Evolutionary conservation across 2,888 invertebrate genomes (phyloP).

Genomic region (Leucophora obtusa): DNA sequence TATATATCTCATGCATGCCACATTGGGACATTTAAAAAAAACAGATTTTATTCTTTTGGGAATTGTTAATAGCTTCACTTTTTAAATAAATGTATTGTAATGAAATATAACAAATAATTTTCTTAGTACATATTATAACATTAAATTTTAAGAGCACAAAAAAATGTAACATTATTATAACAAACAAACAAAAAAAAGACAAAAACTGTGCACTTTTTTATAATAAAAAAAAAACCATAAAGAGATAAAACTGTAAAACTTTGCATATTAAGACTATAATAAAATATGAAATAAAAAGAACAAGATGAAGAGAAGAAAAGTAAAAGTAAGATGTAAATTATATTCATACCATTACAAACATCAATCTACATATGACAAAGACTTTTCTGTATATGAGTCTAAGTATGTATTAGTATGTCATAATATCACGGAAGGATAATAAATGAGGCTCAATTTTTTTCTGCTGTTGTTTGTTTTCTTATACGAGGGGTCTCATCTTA

Average conservation of each 20-base stretch:
- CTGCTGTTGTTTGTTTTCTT: slow-evolving; percentile 24
- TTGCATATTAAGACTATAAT: slow-evolving; percentile 59
- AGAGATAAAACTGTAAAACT: slow-evolving; percentile 59
- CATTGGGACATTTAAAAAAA: too few relatives aligned
- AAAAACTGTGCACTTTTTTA: slow-evolving; percentile 25
- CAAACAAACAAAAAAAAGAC: slow-evolving; percentile 7
- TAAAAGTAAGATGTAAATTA: slow-evolving; percentile 54
- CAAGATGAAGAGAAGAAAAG: background rate
- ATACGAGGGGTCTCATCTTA: slow-evolving; percentile 44
- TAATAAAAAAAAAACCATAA: slow-evolving; percentile 15
- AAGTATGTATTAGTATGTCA: slow-evolving; percentile 42
- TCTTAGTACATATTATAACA: slow-evolving; percentile 3
- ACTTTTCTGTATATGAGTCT: background rate
- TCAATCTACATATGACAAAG: slow-evolving; percentile 2
- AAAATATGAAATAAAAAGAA: slow-evolving; percentile 16
- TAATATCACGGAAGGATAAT: slow-evolving; percentile 59
- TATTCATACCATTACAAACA: slow-evolving; percentile 18
- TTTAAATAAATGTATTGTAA: slow-evolving; percentile 9
- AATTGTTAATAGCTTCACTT: slow-evolving; percentile 19
- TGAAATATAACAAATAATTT: slow-evolving; percentile 20
- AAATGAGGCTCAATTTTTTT: slow-evolving; percentile 62
- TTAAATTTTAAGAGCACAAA: slow-evolving; percentile 25
- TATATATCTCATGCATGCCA: too few relatives aligned
- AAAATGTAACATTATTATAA: slow-evolving; percentile 43
- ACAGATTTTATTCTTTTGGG: background rate